Conservation (phyloP, 1,140 invertebrate genomes). For the Ericerus pela region DNA sequence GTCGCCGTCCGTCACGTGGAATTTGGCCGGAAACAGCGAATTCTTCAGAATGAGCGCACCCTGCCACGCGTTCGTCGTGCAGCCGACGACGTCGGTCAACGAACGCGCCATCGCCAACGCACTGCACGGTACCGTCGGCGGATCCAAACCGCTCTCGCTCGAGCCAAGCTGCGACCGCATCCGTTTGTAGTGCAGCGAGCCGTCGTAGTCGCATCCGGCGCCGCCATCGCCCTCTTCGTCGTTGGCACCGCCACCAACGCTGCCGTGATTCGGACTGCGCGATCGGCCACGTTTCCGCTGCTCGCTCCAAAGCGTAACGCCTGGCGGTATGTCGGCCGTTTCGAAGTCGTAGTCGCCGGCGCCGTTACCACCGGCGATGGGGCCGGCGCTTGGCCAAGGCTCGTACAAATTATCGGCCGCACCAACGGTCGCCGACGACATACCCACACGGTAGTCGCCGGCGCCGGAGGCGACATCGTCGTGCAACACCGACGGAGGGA, state of each 20-base stretch:
- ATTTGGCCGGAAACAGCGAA: conserved; percentile 85
- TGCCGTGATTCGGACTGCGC: not conserved
- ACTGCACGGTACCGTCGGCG: too few relatives aligned
- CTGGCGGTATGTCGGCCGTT: not conserved
- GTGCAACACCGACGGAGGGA: conserved; percentile 42
- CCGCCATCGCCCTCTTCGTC: too few relatives aligned
- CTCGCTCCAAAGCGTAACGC: not conserved
- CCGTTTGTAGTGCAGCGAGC: conserved; percentile 26
- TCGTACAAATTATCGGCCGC: conserved; percentile 37
- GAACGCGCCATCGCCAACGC: conserved; percentile 61
- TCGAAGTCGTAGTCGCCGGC: not conserved
- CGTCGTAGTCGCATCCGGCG: conserved; percentile 40
- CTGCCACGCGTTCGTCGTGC: conserved; percentile 76
- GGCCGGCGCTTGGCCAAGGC: conserved; percentile 30
- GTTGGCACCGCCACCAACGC: conserved; percentile 32
- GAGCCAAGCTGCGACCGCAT: not conserved
- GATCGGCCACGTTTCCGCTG: conserved; percentile 36
- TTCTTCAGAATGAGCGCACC: conserved; percentile 90
- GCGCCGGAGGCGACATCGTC: conserved; percentile 42
- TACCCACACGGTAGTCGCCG: conserved; percentile 35
- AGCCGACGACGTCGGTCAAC: conserved; percentile 61
- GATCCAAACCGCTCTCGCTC: conserved; percentile 49
- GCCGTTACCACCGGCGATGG: too few relatives aligned
- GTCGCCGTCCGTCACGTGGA: conserved; percentile 90
- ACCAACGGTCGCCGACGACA: conserved; percentile 36